Evolutionary conservation across 2,113 vertebrate species (phyloP).

Genomic region (Trogon surrucura): DNA sequence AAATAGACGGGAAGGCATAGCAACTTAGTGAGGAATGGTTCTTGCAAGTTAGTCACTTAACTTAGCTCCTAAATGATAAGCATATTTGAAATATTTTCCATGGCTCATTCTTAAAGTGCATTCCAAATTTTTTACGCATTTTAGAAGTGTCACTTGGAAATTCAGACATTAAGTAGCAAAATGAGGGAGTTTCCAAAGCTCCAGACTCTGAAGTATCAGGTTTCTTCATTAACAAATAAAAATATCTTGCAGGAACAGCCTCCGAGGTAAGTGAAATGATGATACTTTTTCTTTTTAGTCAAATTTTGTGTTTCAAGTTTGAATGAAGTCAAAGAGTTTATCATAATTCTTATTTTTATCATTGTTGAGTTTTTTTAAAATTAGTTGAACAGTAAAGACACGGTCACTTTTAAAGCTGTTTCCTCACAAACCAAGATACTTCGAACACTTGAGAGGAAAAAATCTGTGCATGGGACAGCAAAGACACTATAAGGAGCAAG

Average conservation of each 20-base stretch:
- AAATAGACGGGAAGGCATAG: background rate
- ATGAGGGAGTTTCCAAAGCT: background rate
- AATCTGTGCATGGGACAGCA: background rate
- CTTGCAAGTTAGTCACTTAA: background rate
- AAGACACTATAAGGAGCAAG: background rate
- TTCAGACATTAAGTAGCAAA: background rate
- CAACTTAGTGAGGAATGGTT: background rate
- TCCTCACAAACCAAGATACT: background rate
- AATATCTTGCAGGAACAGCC: background rate
- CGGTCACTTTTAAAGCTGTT: background rate
- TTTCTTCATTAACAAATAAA: background rate
- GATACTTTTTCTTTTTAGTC: background rate
- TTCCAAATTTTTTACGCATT: background rate
- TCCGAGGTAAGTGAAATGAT: background rate
- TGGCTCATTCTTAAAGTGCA: background rate
- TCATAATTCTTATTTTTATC: background rate
- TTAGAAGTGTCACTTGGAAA: background rate
- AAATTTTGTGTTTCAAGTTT: background rate
- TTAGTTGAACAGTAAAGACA: background rate
- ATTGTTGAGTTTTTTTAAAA: background rate
- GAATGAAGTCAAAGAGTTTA: background rate
- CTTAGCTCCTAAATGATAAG: background rate
- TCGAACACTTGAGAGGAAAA: background rate
- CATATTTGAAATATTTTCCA: background rate
- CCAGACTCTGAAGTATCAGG: background rate